A percentile compares a stretch with the other conserved stretches of the same genome.
phyloP scores from a whole-genome alignment of 2,888 invertebrate species.

The Epinotia bilunana region DNA sequence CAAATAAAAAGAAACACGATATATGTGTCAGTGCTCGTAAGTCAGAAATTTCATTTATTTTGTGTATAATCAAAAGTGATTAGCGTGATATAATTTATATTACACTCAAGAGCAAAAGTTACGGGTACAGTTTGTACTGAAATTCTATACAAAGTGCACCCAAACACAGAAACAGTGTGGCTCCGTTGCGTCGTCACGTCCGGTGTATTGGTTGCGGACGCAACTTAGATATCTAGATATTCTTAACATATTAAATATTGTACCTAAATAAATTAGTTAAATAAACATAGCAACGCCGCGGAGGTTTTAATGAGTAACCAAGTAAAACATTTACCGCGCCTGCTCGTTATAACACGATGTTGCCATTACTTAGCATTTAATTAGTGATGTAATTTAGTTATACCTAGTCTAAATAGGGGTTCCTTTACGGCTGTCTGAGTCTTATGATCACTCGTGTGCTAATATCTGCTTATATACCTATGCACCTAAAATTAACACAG shows the following conservation, averaged over 20 bases:
- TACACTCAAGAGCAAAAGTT: too few species aligned
- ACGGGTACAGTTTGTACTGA: too few species aligned
- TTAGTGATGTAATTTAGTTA: slow-evolving; percentile 10
- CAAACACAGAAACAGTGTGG: too few species aligned
- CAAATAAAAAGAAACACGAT: too few species aligned
- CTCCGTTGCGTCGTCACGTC: too few species aligned
- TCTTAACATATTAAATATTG: neutral
- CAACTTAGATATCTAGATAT: neutral
- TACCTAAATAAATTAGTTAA: neutral
- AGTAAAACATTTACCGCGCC: neutral
- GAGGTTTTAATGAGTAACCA: neutral
- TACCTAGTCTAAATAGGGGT: neutral
- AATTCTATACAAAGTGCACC: too few species aligned
- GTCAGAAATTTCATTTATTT: too few species aligned
- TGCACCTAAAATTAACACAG: neutral
- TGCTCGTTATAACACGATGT: neutral
- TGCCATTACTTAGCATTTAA: slow-evolving; percentile 12
- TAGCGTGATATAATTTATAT: too few species aligned
- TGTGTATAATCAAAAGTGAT: too few species aligned
- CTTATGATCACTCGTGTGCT: slow-evolving; percentile 1
- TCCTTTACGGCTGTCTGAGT: neutral
- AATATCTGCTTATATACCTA: neutral
- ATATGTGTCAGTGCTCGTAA: too few species aligned
- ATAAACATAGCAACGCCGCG: neutral
- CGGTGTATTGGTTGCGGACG: too few species aligned